Percentiles rank a stretch among this genome's conserved stretches.
Evolutionary conservation across 2,797 vertebrate genomes (phyloP).

Genomic region (Chrysocyon brachyurus): DNA sequence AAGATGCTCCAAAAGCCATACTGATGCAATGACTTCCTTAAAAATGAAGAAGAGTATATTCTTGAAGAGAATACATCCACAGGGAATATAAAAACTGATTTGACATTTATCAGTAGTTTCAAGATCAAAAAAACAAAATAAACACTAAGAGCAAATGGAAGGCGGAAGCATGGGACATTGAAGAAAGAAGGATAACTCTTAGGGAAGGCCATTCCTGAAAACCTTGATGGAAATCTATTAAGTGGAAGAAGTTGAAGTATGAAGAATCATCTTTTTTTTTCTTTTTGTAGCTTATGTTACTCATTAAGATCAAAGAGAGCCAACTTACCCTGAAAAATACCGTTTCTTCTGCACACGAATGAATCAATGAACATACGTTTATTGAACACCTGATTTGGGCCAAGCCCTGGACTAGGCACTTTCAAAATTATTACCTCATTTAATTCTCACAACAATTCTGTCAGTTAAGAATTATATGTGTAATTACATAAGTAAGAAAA

Average conservation of each 20-base stretch:
- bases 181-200: not conserved
- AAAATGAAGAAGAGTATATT: constrained; percentile 18
- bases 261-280: not conserved
- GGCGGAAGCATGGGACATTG: not conserved
- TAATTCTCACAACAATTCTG: not conserved
- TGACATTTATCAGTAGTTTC: not conserved
- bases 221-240: constrained; percentile 14
- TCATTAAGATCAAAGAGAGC: not conserved
- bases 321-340: not conserved
- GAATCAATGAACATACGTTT: not conserved
- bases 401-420: not conserved
- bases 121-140: constrained; percentile 3
- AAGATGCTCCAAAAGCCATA: not conserved
- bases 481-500: constrained; percentile 19
- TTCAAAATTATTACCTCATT: constrained; percentile 29
- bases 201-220: not conserved
- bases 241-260: not conserved
- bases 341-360: not conserved
- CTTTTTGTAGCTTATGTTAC: constrained; percentile 10
- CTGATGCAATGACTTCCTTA: not conserved
- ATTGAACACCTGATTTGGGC: not conserved
- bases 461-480: not conserved
- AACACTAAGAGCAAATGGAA: not conserved
- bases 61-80: not conserved
- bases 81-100: not conserved